Evolutionary conservation across 2,113 vertebrate genomes (phyloP).

Genomic region (Axis porcinus): DNA sequence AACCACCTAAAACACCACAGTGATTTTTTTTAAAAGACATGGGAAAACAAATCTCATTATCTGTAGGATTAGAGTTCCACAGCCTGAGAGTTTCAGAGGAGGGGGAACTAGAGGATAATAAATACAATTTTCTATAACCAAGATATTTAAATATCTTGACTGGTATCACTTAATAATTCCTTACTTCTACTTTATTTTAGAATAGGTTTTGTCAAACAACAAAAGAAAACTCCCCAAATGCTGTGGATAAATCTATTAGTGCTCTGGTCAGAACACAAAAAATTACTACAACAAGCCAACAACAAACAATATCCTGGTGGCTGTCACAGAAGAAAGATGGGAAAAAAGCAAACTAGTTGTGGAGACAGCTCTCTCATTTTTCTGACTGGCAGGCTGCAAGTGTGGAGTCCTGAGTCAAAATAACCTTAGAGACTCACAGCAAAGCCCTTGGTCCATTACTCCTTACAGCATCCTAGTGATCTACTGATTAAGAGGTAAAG

Average conservation of each 20-base stretch:
- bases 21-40: background rate
- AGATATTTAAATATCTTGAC: background rate
- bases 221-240: background rate
- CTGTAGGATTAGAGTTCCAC: background rate
- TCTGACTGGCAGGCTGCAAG: background rate
- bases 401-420: background rate
- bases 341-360: background rate
- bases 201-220: background rate
- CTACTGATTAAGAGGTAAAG: background rate
- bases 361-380: background rate
- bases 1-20: background rate
- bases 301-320: background rate
- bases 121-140: background rate
- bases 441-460: background rate
- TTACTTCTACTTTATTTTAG: slow-evolving; percentile 32
- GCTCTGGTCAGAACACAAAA: background rate
- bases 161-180: background rate
- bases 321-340: background rate
- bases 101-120: background rate
- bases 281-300: background rate
- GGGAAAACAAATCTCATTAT: background rate
- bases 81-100: background rate
- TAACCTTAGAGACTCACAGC: background rate
- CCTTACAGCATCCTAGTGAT: background rate
- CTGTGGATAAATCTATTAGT: background rate